Evolutionary conservation across 2,888 invertebrate species (phyloP).

Genomic region (Deladenus siricidicola): DNA sequence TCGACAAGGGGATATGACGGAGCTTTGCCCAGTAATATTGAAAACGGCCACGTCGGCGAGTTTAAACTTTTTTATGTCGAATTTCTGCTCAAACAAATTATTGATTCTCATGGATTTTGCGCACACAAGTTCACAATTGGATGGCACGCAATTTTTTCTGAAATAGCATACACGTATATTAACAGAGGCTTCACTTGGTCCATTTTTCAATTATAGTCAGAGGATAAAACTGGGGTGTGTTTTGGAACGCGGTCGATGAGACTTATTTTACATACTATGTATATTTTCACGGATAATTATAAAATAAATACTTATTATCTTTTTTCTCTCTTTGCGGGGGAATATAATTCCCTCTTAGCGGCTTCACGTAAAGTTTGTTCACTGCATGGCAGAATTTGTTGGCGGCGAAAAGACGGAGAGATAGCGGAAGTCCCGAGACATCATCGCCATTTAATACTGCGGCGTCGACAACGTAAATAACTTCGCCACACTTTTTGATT

Average conservation of each 20-base stretch:
- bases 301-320: neutral
- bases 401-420: neutral
- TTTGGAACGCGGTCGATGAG: neutral
- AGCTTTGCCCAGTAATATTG: neutral
- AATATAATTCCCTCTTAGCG: too few species aligned
- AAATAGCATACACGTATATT: neutral
- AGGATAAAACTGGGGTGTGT: neutral
- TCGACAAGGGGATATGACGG: neutral
- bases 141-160: neutral
- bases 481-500: constrained; percentile 10
- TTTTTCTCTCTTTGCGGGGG: neutral
- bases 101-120: constrained; percentile 15
- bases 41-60: constrained; percentile 12
- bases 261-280: neutral
- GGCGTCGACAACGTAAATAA: constrained; percentile 45
- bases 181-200: neutral
- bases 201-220: neutral
- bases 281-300: neutral
- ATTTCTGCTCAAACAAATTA: constrained; percentile 4
- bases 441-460: constrained; percentile 42
- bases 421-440: neutral
- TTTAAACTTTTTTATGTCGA: constrained; percentile 13
- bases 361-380: constrained; percentile 2
- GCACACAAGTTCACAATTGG: constrained; percentile 12
- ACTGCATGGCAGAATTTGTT: constrained; percentile 8